Conservation (phyloP, 2,113 vertebrate species). For the Arenaria interpres region DNA sequence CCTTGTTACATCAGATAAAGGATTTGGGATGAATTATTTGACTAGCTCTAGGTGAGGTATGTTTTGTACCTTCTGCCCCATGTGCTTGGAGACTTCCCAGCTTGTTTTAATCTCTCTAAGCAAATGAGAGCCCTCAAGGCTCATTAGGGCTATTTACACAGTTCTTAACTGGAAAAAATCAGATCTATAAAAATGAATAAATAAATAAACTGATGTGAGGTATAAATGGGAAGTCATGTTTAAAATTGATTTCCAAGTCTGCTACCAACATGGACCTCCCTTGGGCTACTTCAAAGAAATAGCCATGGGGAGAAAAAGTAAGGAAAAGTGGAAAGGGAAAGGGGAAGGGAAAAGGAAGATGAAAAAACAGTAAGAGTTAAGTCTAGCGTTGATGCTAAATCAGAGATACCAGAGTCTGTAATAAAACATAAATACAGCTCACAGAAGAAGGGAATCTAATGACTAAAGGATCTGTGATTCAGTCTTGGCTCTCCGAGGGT, state of each 20-base stretch:
- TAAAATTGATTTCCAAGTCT: slow-evolving; percentile 19
- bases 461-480: not conserved
- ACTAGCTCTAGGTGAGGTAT: not conserved
- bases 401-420: not conserved
- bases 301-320: not conserved
- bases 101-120: slow-evolving; percentile 65
- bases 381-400: not conserved
- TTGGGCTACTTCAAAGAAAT: slow-evolving; percentile 8
- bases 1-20: not conserved
- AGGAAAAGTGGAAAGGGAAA: not conserved
- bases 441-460: not conserved
- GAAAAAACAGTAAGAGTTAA: fast-evolving
- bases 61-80: not conserved
- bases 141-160: slow-evolving; percentile 72
- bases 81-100: slow-evolving; percentile 33
- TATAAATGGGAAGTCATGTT: slow-evolving; percentile 50
- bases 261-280: not conserved
- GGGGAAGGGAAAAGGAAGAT: no score
- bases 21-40: not conserved
- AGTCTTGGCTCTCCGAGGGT: not conserved
- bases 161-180: slow-evolving; percentile 70
- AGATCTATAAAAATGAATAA: slow-evolving; percentile 66
- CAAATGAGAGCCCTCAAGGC: slow-evolving; percentile 73
- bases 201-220: slow-evolving; percentile 52
- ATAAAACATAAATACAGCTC: not conserved